A percentile compares a stretch with the other conserved stretches of the same genome.
Conservation (phyloP, 64 coral and sea anemone species). For the Actinia tenebrosa region DNA sequence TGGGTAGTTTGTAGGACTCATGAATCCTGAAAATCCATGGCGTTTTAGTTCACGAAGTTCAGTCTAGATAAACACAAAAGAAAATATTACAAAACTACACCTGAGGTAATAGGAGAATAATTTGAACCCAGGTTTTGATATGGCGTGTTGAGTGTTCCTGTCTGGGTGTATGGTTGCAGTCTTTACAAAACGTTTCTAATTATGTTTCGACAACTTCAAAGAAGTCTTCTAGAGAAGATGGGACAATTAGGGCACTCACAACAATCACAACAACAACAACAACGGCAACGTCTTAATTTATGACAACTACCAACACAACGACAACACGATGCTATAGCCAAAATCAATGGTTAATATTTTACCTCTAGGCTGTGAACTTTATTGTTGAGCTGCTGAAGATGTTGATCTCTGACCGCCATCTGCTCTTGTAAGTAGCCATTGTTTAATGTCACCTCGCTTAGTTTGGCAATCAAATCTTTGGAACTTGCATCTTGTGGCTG, state of each 20-base stretch:
- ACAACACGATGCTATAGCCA: too few species aligned
- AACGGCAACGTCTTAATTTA: too few species aligned
- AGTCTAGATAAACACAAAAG: not conserved
- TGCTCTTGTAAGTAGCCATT: constrained; percentile 96
- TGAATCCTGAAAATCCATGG: not conserved
- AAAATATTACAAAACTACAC: not conserved
- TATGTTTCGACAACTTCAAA: too few species aligned
- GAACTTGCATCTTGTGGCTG: constrained; percentile 80
- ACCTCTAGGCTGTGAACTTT: constrained; percentile 71
- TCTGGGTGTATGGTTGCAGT: too few species aligned
- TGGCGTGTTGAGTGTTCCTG: too few species aligned
- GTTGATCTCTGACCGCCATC: constrained; percentile 80
- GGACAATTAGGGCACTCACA: too few species aligned
- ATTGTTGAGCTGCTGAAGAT: constrained; percentile 40
- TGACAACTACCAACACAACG: too few species aligned
- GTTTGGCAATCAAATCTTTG: constrained; percentile 85
- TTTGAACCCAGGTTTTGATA: too few species aligned
- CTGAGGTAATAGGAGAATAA: too few species aligned
- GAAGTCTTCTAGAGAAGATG: too few species aligned
- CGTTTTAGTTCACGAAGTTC: constrained; percentile 21
- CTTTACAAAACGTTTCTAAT: too few species aligned
- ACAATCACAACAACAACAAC: too few species aligned
- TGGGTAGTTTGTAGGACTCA: not conserved
- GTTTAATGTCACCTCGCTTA: constrained; percentile 90
- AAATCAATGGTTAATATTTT: not conserved